A percentile compares a stretch with the other conserved stretches of the same genome.
These are phyloP conservation scores for Dunckerocampus dactyliophorus DNA, from an alignment of 2,113 vertebrate genomes.

Conservation along the genomic window DNA sequence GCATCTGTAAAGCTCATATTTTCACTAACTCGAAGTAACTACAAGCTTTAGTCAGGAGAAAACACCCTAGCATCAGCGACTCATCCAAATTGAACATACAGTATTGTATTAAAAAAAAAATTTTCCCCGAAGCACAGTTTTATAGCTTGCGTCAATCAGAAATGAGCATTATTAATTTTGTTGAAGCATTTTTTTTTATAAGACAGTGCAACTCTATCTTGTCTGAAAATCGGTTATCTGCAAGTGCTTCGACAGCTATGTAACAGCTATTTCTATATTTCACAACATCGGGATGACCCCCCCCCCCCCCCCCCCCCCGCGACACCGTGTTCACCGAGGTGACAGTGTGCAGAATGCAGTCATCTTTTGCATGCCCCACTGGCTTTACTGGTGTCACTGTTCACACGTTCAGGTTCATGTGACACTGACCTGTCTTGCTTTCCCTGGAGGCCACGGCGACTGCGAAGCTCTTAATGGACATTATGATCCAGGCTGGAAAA, in stretches of 20 bases:
- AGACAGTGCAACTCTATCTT: too few relatives aligned
- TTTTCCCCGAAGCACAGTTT: too few relatives aligned
- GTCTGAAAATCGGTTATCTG: neutral
- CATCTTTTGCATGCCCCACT: conserved; percentile 14
- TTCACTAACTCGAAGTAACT: too few relatives aligned
- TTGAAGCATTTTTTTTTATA: too few relatives aligned
- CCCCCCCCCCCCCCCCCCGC: neutral
- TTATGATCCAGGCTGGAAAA: conserved; percentile 27
- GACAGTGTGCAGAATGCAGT: conserved; percentile 5
- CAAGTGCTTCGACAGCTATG: neutral
- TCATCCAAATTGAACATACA: too few relatives aligned
- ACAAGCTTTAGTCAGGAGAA: too few relatives aligned
- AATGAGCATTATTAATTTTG: too few relatives aligned
- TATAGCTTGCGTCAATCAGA: too few relatives aligned
- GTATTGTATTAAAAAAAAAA: too few relatives aligned
- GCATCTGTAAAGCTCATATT: too few relatives aligned
- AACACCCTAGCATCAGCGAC: too few relatives aligned
- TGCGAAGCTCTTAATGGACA: conserved; percentile 28
- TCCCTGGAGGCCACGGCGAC: conserved; percentile 31
- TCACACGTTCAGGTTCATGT: conserved; percentile 55
- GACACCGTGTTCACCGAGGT: conserved; percentile 18
- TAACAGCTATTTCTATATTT: too few relatives aligned
- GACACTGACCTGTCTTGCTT: conserved; percentile 41
- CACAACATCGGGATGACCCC: neutral
- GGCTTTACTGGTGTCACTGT: conserved; percentile 50